Base-by-base conservation (phyloP, 2,888 invertebrate species). In the Melangyna quadrimaculata region DNA sequence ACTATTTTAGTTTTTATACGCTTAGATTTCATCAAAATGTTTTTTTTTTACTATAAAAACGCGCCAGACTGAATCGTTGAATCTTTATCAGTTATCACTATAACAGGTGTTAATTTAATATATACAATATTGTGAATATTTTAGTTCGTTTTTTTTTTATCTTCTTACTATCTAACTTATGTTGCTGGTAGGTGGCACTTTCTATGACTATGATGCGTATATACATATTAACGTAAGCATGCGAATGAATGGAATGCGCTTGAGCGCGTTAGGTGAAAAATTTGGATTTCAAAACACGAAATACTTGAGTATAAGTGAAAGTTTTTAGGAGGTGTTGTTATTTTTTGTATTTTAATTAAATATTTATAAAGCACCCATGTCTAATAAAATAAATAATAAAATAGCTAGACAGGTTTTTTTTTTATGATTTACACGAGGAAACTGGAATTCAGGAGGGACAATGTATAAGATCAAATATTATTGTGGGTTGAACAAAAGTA, bases 271-370 rank as follows among this genome's bases (percentile, higher is more conserved):
- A 27, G 53, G 55, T 48, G 22, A 69, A 72, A 43, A 72, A 72
- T 72, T 72, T 72, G 73, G 81, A 61, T 80, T 80, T 86, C 75
- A 72, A 77, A 86, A 80, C 71, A 75, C 81, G 81, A 86, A 81
- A 84, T 80, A 75, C 72, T 80, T 72, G 72, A 80, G 80, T 53
- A n/a, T n/a, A 55, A 78, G 86, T 81, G 86, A 86, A 86, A 86
- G 86, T 77, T 72, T 72, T 63, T 59, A 32, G 57, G 45, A 51
- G 29, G 43, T 51, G 35, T 22, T 71, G n/a, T 77, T 43, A 24
- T 27, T 43, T 72, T 69, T 45, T 29, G 48, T 69, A 32, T 61
- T 69, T 69, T 77, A 75, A 65, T 75, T 69, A 72, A 27, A 22
- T 19, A 37, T 53, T 29, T 74, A 17, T 24, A 27, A n/a, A n/a